Evolutionary conservation across 2,113 vertebrate genomes (phyloP).

Genomic region (Zingel zingel): DNA sequence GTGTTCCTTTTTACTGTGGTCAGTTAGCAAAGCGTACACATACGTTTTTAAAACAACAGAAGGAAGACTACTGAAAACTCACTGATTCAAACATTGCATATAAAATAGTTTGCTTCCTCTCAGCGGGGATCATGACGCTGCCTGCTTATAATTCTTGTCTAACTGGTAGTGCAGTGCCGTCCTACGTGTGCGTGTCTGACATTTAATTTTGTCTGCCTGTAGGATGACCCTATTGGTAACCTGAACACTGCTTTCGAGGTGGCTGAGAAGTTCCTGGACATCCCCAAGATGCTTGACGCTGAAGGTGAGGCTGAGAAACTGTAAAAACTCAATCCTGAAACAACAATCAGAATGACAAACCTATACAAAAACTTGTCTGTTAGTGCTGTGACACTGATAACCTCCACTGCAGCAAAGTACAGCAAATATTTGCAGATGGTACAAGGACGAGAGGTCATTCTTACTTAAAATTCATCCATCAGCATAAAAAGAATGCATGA

Average conservation of each 20-base stretch:
- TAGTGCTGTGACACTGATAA: not conserved
- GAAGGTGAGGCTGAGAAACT: constrained; percentile 83
- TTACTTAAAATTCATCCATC: constrained; percentile 8
- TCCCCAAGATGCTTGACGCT: constrained; percentile 94
- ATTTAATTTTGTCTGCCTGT: constrained; percentile 3
- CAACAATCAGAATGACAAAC: not conserved
- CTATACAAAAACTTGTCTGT: not conserved
- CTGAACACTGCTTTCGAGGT: constrained; percentile 94
- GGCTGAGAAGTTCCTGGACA: constrained; percentile 93
- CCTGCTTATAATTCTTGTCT: not conserved
- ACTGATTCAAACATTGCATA: not conserved
- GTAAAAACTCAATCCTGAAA: not conserved
- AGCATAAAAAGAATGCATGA: not conserved
- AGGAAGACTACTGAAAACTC: not conserved
- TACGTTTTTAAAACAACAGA: not conserved
- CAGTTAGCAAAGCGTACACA: not conserved
- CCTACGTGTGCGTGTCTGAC: not conserved
- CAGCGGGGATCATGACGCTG: not conserved
- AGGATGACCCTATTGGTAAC: constrained; percentile 94
- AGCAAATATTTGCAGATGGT: constrained; percentile 8
- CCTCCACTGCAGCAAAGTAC: not conserved
- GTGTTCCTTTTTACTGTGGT: not conserved
- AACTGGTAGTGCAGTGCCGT: no score
- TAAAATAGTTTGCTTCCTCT: not conserved
- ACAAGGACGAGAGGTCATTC: not conserved